phyloP scores from a whole-genome alignment of 2,888 invertebrate species.

The Synanthedon tipuliformis region DNA sequence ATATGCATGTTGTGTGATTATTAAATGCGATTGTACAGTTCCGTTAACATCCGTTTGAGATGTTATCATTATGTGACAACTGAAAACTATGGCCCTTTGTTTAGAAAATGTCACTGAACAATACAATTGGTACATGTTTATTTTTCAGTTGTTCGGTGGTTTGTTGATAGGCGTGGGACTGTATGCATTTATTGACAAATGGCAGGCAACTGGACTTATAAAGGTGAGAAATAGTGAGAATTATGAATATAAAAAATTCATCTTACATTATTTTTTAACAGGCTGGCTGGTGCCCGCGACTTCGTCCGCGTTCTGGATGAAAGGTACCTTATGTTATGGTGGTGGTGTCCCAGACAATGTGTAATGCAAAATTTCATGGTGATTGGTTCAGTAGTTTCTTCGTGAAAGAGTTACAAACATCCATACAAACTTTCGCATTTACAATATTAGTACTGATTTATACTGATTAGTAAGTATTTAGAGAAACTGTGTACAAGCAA shows the following conservation, averaged over 20 bases:
- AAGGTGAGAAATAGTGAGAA: slow-evolving; percentile 47
- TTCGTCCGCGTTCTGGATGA: too few species aligned
- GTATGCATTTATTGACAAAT: slow-evolving; percentile 94
- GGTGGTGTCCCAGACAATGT: too few species aligned
- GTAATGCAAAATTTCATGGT: too few species aligned
- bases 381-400: too few species aligned
- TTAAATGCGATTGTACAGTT: not conserved
- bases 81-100: not conserved
- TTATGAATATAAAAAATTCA: too few species aligned
- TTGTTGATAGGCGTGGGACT: slow-evolving; percentile 87
- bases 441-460: too few species aligned
- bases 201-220: slow-evolving; percentile 87
- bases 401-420: too few species aligned
- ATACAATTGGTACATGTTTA: not conserved
- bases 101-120: not conserved
- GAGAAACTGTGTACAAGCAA: too few species aligned
- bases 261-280: not conserved
- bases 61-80: not conserved
- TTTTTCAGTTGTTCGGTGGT: slow-evolving; percentile 86
- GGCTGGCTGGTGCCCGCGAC: too few species aligned
- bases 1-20: not conserved
- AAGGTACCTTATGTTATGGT: too few species aligned
- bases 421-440: too few species aligned
- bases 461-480: too few species aligned
- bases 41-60: not conserved